Evolutionary conservation across 2,113 vertebrate genomes (phyloP), one percentile per base, ranked within the genome.

Genomic region (Podarcis muralis): DNA sequence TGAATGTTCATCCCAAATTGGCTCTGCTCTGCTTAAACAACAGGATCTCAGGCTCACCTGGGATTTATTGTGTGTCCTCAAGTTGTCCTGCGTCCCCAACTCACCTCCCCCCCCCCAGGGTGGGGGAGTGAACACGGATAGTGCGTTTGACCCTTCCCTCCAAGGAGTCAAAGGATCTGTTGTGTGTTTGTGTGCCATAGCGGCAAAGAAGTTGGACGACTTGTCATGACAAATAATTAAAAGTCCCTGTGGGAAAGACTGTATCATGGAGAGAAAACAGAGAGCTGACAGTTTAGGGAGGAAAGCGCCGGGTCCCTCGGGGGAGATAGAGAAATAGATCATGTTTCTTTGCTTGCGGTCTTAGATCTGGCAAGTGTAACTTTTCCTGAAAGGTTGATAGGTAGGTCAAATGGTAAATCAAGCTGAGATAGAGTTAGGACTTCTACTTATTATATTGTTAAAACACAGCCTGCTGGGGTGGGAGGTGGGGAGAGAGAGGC

Each of bases 201-300:
- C 95, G 91, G 94, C 94, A 94, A 92, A 94, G 90, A 94, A 94
- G 93, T 95, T 95, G 94, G 94, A 94, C 93, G 94, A 92, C 94
- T 95, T 95, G 94, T 96, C 94, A 95, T 95, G 95, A 95, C 93
- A 94, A 90, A 92, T 94, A 92, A 89, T 96, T 96, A 96, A 94
- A 90, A 85, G 93, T 91, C 92, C 91, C 93, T 88, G 88, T 90
- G 82, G 84, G 92, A 88, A 84, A 59, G 89, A 87, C 83, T 90
- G 87, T 92, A 93, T 95, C 92, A 87, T 35, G 85, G 82, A 95
- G 93, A 93, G 88, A 92, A 84, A 91, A 93, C 92, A 93, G 94
- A 89, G 89, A 96, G 87, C 93, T 95, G 92, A 93, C 71, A 83
- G 90, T 94, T 77, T 71, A 40, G 62, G 27, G 30, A 86, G 40